Evolutionary conservation across 2,113 vertebrate genomes (phyloP).

Genomic region (Gyps fulvus): DNA sequence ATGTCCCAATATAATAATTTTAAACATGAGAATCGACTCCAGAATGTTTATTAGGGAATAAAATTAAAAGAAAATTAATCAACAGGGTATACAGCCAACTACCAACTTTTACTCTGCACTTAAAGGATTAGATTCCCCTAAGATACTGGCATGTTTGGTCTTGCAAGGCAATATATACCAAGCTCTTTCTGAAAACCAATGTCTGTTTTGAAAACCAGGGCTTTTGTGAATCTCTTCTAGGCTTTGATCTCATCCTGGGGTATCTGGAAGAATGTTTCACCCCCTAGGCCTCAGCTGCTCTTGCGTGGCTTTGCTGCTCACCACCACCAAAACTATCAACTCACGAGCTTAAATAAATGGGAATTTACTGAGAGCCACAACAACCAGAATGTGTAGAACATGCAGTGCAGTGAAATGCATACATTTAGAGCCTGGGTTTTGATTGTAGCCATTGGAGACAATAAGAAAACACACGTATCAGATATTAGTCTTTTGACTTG

Average conservation of each 20-base stretch:
- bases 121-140: background rate
- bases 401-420: background rate
- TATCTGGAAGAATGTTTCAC: background rate
- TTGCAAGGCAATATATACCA: background rate
- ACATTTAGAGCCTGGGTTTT: background rate
- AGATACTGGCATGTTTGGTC: background rate
- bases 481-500: background rate
- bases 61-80: background rate
- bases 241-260: background rate
- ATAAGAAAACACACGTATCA: background rate
- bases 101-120: background rate
- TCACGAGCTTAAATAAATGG: background rate
- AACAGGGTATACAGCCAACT: background rate
- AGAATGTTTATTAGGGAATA: background rate
- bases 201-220: background rate
- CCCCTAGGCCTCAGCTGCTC: background rate
- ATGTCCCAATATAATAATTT: background rate
- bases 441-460: background rate
- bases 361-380: background rate
- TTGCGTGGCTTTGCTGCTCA: background rate
- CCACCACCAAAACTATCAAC: background rate
- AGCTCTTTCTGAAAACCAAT: background rate
- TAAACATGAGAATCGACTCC: background rate
- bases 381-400: background rate
- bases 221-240: background rate